Evolutionary conservation across 1,140 invertebrate species (phyloP), one percentile per base, ranked within the genome.

Genomic region (Drosophila oshimai): DNA sequence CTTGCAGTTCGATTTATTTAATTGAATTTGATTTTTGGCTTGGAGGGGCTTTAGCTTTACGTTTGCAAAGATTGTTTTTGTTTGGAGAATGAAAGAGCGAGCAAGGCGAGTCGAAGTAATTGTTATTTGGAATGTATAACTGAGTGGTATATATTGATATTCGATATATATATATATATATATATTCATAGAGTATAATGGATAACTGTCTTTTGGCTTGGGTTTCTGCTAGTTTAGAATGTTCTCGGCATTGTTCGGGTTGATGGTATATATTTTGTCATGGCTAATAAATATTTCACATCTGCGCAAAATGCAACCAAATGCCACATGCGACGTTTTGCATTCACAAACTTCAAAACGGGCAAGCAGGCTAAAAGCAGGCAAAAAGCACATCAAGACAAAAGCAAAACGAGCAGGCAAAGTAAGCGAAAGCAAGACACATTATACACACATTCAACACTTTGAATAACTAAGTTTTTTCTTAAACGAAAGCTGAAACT

Each of bases 21-120:
- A 24, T 37, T 74, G 57, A 65, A 69, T 79, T 81, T 72, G 37
- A 81, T 50, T 54, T 67, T 55, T 65, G 36, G 60, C 53, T 72
- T 47, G 45, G 17, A 22, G 58, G 62, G 64, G 29, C 54, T 65
- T 80, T 71, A 45, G 70, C 58, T 79, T 86, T 58, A 78, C 39
- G 49, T 64, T 60, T 70, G 20, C 26, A 50, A 31, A 65, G 44
- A 51, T 46, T 64, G 15, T 55, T 44, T 57, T 73, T 47, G 70
- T 73, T 73, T 68, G 34, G 61, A 61, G 46, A 62, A 71, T 64
- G 71, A 67, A 84, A 64, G 65, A 73, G 71, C 76, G 81, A 84
- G 80, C 80, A 86, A 86, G 80, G 80, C 80, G 60, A 86, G 73
- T 69, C 80, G 65, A 86, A 74, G 53, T 68, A 69, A 57, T 62